These are phyloP conservation scores for Epinephelus awoara DNA, from an alignment of 2,797 vertebrate genomes.

Conservation along the genomic window DNA sequence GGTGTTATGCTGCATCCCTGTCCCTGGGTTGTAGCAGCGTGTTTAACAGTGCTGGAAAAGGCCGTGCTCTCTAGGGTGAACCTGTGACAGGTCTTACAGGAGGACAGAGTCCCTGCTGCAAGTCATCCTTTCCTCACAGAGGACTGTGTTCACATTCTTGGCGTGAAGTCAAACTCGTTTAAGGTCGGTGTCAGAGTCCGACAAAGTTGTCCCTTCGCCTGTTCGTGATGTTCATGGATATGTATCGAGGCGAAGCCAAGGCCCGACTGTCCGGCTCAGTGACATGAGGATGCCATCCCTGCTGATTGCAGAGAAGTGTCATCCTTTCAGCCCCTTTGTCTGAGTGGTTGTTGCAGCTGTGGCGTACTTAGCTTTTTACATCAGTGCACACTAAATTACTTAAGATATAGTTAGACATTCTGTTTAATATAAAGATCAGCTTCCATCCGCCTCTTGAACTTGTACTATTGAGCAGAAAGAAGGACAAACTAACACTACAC, in stretches of 20 bases:
- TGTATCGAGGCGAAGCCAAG: slow-evolving; percentile 39
- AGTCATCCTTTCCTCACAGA: slow-evolving; percentile 59
- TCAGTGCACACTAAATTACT: background rate
- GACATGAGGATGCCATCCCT: slow-evolving; percentile 10
- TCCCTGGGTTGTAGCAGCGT: background rate
- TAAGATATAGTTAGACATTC: background rate
- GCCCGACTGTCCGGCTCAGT: slow-evolving; percentile 39
- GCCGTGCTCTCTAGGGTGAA: slow-evolving; percentile 36
- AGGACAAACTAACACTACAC: slow-evolving; percentile 2
- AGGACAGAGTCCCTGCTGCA: slow-evolving; percentile 46
- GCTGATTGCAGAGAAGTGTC: slow-evolving; percentile 35
- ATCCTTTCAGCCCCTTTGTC: slow-evolving; percentile 4
- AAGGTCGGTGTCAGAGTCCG: slow-evolving; percentile 55
- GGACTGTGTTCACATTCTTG: slow-evolving; percentile 58
- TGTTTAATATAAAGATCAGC: slow-evolving; percentile 3
- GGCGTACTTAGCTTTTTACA: background rate
- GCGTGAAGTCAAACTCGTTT: slow-evolving; percentile 63
- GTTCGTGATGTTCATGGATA: slow-evolving; percentile 53
- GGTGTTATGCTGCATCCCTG: too few species aligned
- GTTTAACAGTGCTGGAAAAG: slow-evolving; percentile 11
- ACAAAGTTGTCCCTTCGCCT: slow-evolving; percentile 49
- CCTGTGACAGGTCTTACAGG: slow-evolving; percentile 41
- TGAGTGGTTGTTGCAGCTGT: background rate
- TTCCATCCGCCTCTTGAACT: slow-evolving; percentile 1
- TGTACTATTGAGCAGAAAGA: slow-evolving; percentile 12